Conservation (phyloP, 1,140 invertebrate species). For the Drosophila azteca region DNA sequence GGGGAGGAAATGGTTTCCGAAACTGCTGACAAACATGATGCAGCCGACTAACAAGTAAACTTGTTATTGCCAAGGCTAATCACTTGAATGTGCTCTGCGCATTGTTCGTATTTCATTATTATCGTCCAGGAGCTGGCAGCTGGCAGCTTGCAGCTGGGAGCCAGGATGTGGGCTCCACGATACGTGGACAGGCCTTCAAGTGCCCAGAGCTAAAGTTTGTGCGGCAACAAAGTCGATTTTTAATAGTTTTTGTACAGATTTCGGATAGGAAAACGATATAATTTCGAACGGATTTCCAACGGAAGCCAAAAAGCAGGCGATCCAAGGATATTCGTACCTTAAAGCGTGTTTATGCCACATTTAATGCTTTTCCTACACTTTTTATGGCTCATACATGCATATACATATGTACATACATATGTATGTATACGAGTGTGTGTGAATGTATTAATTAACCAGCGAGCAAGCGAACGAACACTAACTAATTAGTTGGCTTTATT, state of each 20-base stretch:
- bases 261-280: too few relatives aligned
- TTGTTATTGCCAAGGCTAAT: conserved; percentile 66
- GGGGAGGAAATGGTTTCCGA: background rate
- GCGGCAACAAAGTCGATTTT: background rate
- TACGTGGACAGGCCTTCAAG: too few relatives aligned
- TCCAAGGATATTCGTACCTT: too few relatives aligned
- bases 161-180: background rate
- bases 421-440: too few relatives aligned
- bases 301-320: too few relatives aligned
- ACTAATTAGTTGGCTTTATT: conserved; percentile 52
- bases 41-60: conserved; percentile 38
- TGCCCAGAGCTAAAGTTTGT: too few relatives aligned
- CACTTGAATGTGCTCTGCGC: conserved; percentile 49
- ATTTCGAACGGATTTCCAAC: too few relatives aligned
- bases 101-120: conserved; percentile 50
- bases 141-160: background rate
- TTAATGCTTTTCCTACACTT: background rate
- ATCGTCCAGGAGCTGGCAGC: background rate
- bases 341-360: too few relatives aligned
- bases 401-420: too few relatives aligned
- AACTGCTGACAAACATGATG: conserved; percentile 55
- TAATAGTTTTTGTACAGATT: background rate
- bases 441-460: conserved; percentile 21
- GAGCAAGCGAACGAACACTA: background rate
- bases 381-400: background rate